phyloP scores from a whole-genome alignment of 2,797 vertebrate genomes.

The Podarcis siculus region DNA sequence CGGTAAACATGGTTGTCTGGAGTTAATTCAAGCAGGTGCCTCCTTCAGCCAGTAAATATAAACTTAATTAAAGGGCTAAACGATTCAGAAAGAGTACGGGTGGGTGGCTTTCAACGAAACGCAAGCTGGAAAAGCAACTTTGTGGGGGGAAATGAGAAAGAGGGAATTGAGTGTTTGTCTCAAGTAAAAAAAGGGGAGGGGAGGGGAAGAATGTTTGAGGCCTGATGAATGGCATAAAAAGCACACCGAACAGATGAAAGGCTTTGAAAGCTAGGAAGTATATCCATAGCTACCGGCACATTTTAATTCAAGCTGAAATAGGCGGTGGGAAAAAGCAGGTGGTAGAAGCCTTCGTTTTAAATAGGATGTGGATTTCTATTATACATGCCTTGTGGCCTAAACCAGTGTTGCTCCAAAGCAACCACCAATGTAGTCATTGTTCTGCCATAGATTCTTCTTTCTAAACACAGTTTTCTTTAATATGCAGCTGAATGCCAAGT shows the following conservation, averaged over 20 bases:
- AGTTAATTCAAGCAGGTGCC: background rate
- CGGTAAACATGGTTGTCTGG: background rate
- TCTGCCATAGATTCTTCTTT: background rate
- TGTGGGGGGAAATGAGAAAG: background rate
- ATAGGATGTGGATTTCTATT: constrained; percentile 12
- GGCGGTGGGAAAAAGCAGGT: constrained; percentile 19
- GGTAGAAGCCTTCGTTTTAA: background rate
- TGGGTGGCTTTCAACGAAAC: background rate
- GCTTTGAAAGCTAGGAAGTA: constrained; percentile 3
- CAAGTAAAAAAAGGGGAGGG: background rate
- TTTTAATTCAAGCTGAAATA: constrained; percentile 28
- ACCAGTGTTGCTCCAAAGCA: background rate
- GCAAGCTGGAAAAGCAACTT: background rate
- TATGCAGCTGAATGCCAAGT: background rate
- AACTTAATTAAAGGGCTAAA: constrained; percentile 13
- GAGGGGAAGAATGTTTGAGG: background rate
- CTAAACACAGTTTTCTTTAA: background rate
- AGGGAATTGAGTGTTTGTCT: background rate
- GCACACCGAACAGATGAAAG: constrained; percentile 10
- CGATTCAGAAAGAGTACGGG: background rate
- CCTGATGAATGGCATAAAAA: constrained; percentile 11
- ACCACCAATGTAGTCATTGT: background rate
- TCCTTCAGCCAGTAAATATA: constrained; percentile 5
- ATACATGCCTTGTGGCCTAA: constrained; percentile 1
- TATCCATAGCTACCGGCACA: constrained; percentile 14